These are phyloP conservation scores for Istiophorus platypterus DNA, from an alignment of 2,113 vertebrate genomes.

Conservation along the genomic window DNA sequence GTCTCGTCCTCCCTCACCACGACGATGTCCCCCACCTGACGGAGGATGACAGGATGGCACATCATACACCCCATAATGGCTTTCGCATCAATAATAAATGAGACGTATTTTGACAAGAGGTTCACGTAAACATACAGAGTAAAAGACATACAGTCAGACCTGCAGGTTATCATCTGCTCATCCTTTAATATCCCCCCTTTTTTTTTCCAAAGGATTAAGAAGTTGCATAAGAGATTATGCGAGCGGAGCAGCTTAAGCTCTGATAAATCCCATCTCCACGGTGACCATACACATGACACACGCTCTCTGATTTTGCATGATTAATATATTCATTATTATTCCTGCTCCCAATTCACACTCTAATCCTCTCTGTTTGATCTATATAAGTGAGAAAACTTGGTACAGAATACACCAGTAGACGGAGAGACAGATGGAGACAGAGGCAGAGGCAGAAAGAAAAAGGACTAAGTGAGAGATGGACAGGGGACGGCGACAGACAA, in stretches of 20 bases:
- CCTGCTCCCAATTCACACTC: conserved; percentile 66
- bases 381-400: conserved; percentile 45
- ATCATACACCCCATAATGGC: conserved; percentile 22
- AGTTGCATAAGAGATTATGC: conserved; percentile 83
- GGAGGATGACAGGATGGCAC: conserved; percentile 21
- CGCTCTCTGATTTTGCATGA: conserved; percentile 73
- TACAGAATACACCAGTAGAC: conserved; percentile 23
- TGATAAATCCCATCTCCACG: conserved; percentile 79
- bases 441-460: not conserved
- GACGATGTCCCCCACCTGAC: conserved; percentile 96
- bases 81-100: conserved; percentile 43
- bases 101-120: not conserved
- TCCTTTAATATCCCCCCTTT: conserved; percentile 40
- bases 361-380: conserved; percentile 77
- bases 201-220: conserved; percentile 60
- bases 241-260: conserved; percentile 75
- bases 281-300: conserved; percentile 80
- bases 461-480: not conserved
- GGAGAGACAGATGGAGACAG: not conserved
- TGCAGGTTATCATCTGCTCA: conserved; percentile 42
- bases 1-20: conserved; percentile 96
- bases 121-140: conserved; percentile 13
- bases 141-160: conserved; percentile 44
- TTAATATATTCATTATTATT: conserved; percentile 83
- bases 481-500: not conserved